Conservation (phyloP, 2,888 invertebrate species). For the Stenoptilia bipunctidactyla region DNA sequence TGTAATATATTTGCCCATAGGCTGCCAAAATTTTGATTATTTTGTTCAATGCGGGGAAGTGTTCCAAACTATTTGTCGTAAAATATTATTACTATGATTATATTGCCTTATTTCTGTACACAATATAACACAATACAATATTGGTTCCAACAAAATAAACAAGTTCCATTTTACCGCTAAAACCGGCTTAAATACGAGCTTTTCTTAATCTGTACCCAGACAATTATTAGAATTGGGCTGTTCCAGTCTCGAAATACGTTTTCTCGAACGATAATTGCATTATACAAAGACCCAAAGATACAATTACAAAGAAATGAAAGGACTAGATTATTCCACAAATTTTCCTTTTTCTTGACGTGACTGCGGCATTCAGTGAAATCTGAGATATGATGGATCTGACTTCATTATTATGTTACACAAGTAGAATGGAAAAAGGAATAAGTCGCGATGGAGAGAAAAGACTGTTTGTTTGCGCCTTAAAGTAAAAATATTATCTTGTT, state of each 20-base stretch:
- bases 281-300: constrained; percentile 51
- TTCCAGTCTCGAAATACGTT: constrained; percentile 31
- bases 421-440: background rate
- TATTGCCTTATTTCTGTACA: too few relatives aligned
- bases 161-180: constrained; percentile 8
- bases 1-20: too few relatives aligned
- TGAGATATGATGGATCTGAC: constrained; percentile 10
- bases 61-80: too few relatives aligned
- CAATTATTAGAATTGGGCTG: constrained; percentile 1
- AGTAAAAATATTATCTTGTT: too few relatives aligned
- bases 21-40: too few relatives aligned
- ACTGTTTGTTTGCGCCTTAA: constrained; percentile 1
- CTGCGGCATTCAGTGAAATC: constrained; percentile 12
- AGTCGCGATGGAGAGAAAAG: constrained; percentile 2
- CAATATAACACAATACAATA: too few relatives aligned
- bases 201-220: constrained; percentile 13
- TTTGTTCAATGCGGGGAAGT: too few relatives aligned
- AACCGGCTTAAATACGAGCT: constrained; percentile 21
- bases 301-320: constrained; percentile 54
- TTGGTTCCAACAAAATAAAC: constrained; percentile 7
- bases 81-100: too few relatives aligned
- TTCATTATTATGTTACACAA: constrained; percentile 9
- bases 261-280: constrained; percentile 55
- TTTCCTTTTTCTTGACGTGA: constrained; percentile 18
- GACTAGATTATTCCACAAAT: constrained; percentile 48